A percentile compares a stretch with the other conserved stretches of the same genome.
Evolutionary conservation across 1,140 invertebrate species (phyloP).

Genomic region (Diploscapter pachys): DNA sequence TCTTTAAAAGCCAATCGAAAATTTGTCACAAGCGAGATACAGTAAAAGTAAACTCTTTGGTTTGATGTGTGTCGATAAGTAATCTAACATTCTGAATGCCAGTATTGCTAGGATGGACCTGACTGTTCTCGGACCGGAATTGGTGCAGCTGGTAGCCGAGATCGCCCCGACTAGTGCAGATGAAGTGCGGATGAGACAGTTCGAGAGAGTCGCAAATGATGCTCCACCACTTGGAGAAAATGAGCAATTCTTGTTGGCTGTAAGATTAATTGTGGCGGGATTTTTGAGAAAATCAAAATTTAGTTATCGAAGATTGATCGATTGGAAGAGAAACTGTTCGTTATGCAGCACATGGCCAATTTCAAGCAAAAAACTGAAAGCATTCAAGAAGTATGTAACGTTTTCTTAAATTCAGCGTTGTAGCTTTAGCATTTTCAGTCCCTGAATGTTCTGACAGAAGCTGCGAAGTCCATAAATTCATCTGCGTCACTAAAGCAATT

Average conservation of each 20-base stretch:
- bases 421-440: neutral
- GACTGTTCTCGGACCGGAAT: slow-evolving; percentile 6
- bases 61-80: too few species aligned
- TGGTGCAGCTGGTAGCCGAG: slow-evolving; percentile 6
- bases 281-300: too few species aligned
- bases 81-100: too few species aligned
- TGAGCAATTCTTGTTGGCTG: slow-evolving; percentile 11
- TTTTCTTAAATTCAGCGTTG: neutral
- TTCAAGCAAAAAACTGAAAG: slow-evolving; percentile 17
- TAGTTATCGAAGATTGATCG: slow-evolving; percentile 33
- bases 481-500: slow-evolving; percentile 5
- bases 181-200: too few species aligned
- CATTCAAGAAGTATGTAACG: neutral
- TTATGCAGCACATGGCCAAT: slow-evolving; percentile 26
- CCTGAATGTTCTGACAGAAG: neutral
- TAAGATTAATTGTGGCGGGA: too few species aligned
- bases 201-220: neutral
- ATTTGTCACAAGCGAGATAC: too few species aligned
- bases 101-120: slow-evolving; percentile 3
- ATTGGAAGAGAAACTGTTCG: slow-evolving; percentile 37
- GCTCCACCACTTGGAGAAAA: slow-evolving; percentile 14
- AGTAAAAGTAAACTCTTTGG: too few species aligned
- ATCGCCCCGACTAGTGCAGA: slow-evolving; percentile 15
- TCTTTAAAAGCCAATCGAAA: too few species aligned
- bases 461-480: neutral